phyloP scores from a whole-genome alignment of 1,140 invertebrate genomes.

The Babylonia areolata region DNA sequence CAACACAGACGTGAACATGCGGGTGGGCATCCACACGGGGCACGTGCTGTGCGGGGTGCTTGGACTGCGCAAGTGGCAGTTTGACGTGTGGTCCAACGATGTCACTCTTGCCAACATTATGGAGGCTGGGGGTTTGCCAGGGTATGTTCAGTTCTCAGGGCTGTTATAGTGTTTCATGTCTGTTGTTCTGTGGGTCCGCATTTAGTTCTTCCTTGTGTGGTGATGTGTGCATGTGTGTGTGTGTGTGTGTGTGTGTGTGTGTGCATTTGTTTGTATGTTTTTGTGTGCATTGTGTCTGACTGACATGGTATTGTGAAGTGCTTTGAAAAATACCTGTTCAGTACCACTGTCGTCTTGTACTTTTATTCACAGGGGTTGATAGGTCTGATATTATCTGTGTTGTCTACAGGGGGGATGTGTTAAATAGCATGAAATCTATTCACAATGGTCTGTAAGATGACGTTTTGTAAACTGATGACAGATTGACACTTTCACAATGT shows the following conservation, averaged over 20 bases:
- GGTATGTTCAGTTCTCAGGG: constrained; percentile 82
- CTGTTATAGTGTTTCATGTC: too few species aligned
- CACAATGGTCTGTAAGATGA: too few species aligned
- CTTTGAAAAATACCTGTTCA: too few species aligned
- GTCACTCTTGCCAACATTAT: constrained; percentile 94
- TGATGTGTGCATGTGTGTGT: constrained; percentile 34
- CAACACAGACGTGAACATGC: constrained; percentile 86
- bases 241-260: constrained; percentile 34
- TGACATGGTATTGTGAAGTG: too few species aligned
- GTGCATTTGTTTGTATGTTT: constrained; percentile 19
- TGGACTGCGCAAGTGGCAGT: constrained; percentile 96
- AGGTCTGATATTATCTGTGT: too few species aligned
- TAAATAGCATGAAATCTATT: too few species aligned
- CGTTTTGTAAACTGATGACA: too few species aligned
- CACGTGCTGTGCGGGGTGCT: constrained; percentile 94
- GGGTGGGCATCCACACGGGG: constrained; percentile 96
- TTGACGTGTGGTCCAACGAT: constrained; percentile 97
- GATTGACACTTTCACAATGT: too few species aligned
- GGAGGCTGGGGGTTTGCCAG: constrained; percentile 94
- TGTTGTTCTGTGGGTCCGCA: neutral
- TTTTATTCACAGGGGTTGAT: too few species aligned
- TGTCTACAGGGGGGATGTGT: too few species aligned
- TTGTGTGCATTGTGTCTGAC: neutral
- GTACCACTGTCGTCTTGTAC: too few species aligned
- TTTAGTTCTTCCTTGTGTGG: constrained; percentile 2